Percentiles rank a stretch among this genome's conserved stretches.
phyloP scores from a whole-genome alignment of 2,888 invertebrate species.

The Clostera curtula region DNA sequence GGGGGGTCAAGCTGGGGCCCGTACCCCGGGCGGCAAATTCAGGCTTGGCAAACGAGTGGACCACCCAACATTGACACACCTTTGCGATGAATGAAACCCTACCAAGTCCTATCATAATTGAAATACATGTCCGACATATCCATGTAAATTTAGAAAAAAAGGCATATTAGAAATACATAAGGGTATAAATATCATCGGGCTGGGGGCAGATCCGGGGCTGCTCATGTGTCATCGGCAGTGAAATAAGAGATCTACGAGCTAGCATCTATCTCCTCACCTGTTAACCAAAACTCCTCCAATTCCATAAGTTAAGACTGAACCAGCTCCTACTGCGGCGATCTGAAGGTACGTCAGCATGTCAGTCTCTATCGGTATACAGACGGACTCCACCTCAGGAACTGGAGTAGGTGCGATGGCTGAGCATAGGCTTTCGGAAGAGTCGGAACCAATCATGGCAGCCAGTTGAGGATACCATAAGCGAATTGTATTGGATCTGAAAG shows the following conservation, averaged over 20 bases:
- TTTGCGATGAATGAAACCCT: no score
- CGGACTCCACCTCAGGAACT: slow-evolving; percentile 16
- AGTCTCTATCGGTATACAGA: slow-evolving; percentile 57
- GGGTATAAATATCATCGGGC: no score
- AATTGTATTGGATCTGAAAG: slow-evolving; percentile 82
- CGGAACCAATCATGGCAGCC: slow-evolving; percentile 78
- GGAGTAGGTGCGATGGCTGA: slow-evolving; percentile 46
- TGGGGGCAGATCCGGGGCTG: no score
- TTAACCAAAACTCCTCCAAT: slow-evolving; percentile 66
- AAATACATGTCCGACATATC: no score
- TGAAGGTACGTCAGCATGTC: slow-evolving; percentile 80
- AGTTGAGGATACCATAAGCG: slow-evolving; percentile 92
- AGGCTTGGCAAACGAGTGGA: no score
- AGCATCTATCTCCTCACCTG: slow-evolving; percentile 26
- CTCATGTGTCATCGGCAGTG: no score
- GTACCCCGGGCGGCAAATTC: no score
- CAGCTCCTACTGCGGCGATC: slow-evolving; percentile 78
- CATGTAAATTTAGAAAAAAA: no score
- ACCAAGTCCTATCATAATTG: no score
- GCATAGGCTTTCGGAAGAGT: slow-evolving; percentile 42
- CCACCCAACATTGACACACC: no score
- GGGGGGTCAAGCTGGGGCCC: no score
- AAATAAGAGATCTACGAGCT: neutral
- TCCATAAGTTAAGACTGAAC: slow-evolving; percentile 77
- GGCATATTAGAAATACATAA: no score